These are phyloP conservation scores for Dendropsophus ebraccatus DNA, from an alignment of 2,113 vertebrate genomes.

Conservation along the genomic window DNA sequence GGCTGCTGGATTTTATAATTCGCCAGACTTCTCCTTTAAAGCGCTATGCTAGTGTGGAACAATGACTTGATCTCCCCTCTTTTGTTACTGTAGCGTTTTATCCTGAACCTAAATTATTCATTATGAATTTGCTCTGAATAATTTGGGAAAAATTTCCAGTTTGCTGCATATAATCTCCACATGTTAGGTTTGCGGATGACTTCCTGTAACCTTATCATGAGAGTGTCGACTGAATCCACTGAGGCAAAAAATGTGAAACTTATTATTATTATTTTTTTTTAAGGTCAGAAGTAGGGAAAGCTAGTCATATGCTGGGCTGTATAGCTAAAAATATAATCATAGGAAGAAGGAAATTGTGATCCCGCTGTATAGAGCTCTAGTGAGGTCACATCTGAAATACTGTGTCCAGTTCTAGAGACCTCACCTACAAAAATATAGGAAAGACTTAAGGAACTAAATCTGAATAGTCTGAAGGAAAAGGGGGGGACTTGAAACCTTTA, in stretches of 20 bases:
- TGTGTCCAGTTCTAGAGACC: no score
- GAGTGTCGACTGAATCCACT: neutral
- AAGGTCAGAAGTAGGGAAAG: neutral
- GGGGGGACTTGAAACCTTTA: no score
- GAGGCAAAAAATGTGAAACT: neutral
- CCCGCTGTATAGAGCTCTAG: no score
- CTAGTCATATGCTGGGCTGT: no score
- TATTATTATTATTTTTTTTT: neutral
- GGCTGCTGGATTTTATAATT: no score
- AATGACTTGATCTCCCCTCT: neutral
- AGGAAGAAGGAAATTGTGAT: no score
- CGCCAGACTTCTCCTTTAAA: no score
- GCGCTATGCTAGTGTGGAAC: neutral
- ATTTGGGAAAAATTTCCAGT: constrained; percentile 4
- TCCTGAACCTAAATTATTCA: constrained; percentile 39
- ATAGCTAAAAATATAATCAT: no score
- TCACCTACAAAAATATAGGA: no score
- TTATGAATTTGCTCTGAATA: constrained; percentile 7
- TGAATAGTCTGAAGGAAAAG: no score
- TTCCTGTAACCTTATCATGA: constrained; percentile 9
- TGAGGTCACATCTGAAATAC: no score
- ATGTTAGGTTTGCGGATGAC: constrained; percentile 30
- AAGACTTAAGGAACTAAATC: no score
- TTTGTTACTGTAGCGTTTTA: constrained; percentile 10
- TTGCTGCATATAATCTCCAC: neutral